These are phyloP conservation scores for Halichoerus grypus DNA, from an alignment of 2,113 vertebrate species.

Conservation along the genomic window DNA sequence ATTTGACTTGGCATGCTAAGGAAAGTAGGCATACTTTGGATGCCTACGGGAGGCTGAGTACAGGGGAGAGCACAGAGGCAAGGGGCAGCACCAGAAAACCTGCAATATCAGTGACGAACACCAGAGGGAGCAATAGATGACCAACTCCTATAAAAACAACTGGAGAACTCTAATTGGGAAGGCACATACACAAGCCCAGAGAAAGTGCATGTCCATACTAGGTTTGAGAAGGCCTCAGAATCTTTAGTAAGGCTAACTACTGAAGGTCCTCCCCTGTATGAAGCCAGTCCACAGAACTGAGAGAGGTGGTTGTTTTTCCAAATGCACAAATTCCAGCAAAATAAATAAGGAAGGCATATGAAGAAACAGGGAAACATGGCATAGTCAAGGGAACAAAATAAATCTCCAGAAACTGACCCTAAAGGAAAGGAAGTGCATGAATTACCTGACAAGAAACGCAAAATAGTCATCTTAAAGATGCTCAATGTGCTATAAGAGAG, in stretches of 20 bases:
- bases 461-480: neutral
- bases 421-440: neutral
- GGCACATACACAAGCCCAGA: neutral
- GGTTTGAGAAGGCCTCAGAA: neutral
- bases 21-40: neutral
- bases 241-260: neutral
- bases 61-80: neutral
- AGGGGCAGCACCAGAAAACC: neutral
- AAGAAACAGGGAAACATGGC: neutral
- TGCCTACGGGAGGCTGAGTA: neutral
- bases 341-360: neutral
- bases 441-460: conserved; percentile 1
- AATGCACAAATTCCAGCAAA: neutral
- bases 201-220: neutral
- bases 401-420: neutral
- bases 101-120: neutral
- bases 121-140: conserved; percentile 8
- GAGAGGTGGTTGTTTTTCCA: neutral
- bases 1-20: neutral
- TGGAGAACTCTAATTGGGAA: neutral
- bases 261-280: neutral
- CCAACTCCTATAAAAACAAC: neutral
- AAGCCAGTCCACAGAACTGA: neutral
- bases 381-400: neutral
- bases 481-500: neutral